Evolutionary conservation across 2,797 vertebrate species (phyloP), one percentile per base, ranked within the genome.

Genomic region (Hypotaenidia okinawae): DNA sequence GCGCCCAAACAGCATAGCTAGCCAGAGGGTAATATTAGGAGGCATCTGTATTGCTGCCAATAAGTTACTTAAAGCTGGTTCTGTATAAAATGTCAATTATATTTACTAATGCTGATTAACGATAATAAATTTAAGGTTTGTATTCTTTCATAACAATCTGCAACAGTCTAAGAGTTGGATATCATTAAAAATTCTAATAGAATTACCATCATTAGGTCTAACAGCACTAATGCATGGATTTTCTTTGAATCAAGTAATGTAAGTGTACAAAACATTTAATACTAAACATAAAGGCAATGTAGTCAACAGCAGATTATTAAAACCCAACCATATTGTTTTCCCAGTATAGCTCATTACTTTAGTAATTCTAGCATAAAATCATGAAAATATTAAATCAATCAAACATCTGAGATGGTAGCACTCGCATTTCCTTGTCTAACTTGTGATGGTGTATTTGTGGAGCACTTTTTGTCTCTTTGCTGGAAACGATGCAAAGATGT

Each of bases 61-160:
- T 96, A 97, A 94, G 93, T 97, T 95, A 95, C 97, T 96, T 97
- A 95, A 95, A 95, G 87, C 94, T 96, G 87, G 33, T 94, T 96
- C 86, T 96, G 84, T 95, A 72, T 96, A 90, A 95, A 85, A 76
- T 96, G 96, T 96, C 95, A 95, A 86, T 96, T 97, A 92, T 83
- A 86, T 94, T 97, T 97, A 88, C 95, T 97, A 95, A 97, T 91
- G 49, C 87, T 94, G 92, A 91, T 94, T 96, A 96, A 97, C 94
- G 85, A 81, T 91, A 93, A 86, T 83, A 92, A 96, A 93, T 62
- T 89, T 90, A 77, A 82, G 72, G 52, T 92, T 89, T 85, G 17
- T 74, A 59, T 94, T 91, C 66, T 87, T 94, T 84, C 33, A 27
- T 93, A 92, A 82, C 54, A 87, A 32, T 55, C 77, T 95, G 66